Base-by-base conservation (phyloP, 2,113 vertebrate genomes). In the Xiphorhynchus elegans region DNA sequence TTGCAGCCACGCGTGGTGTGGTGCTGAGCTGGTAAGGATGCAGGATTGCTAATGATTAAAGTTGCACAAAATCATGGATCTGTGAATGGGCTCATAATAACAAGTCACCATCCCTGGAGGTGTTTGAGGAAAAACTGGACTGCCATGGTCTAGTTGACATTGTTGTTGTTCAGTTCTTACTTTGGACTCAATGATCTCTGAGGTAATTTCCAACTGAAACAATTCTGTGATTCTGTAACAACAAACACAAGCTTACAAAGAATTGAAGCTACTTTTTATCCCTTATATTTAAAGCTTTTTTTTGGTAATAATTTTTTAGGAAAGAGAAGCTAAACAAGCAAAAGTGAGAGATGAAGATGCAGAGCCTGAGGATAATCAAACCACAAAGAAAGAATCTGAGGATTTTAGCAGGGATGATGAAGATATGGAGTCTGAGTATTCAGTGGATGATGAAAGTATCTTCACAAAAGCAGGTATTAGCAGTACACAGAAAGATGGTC, bases 381-480 rank as follows among this genome's bases (percentile, higher is more conserved):
- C 35, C 12, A 63, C 95, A 39, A 95, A 96, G 26, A 74, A 40
- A 1, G 97, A 96, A 13, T 66, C 59, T 29, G 96, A 97, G 25
- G 95, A 96, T 74, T 97, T 80, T 7, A 56, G 39, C 13, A 74
- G 89, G 13, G 96, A 97, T 5, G 95, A 97, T 23, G 96, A 89
- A 2, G 98, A 97, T 8, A 96, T 97, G 0, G 98, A 98, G 18
- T 98, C 98, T 3, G 98, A 99, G 37, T 99, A 98, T 95, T 98
- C 98, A 3, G 96, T 99, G 1, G 98, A 96, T 17, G 99, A 99
- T 56, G 99, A 99, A 95, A 97, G 97, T 64, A 96, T 99, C 84
- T 98, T 99, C 56, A 98, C 98, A 60, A 98, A 99, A 98, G 98
- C 99, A 94, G 99, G 99, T 99, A 80, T 55, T 29, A 37, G 29